Evolutionary conservation across 2,797 vertebrate species (phyloP).

Genomic region (Nothura maculosa): DNA sequence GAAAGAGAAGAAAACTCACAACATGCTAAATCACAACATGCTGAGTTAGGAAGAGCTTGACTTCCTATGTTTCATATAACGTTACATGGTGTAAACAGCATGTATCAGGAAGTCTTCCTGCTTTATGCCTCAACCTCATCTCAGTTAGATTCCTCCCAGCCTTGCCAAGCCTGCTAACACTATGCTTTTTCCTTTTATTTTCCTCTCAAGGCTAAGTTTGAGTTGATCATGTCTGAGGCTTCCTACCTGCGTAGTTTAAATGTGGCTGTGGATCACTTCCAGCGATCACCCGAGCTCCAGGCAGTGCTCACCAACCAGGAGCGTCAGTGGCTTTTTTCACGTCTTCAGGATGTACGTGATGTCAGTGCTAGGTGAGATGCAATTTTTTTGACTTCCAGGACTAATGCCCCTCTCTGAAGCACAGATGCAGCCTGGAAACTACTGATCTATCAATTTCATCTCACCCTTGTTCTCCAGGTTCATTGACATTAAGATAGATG

Average conservation of each 20-base stretch:
- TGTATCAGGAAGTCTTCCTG: neutral
- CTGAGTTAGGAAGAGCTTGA: too few relatives aligned
- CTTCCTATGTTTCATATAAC: too few relatives aligned
- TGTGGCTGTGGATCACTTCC: constrained; percentile 95
- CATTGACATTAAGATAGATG: neutral
- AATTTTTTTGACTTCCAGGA: neutral
- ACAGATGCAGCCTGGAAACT: neutral
- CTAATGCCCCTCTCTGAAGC: neutral
- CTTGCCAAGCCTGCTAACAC: rapidly evolving
- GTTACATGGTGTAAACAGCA: too few relatives aligned
- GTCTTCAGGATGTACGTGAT: constrained; percentile 90
- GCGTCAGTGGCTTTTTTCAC: constrained; percentile 96
- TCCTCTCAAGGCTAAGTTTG: constrained; percentile 91
- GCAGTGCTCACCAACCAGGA: constrained; percentile 88
- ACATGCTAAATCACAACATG: neutral
- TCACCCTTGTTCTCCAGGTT: rapidly evolving
- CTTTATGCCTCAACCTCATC: neutral
- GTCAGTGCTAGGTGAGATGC: constrained; percentile 89
- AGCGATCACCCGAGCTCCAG: constrained; percentile 86
- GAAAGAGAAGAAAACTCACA: neutral
- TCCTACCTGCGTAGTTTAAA: constrained; percentile 95
- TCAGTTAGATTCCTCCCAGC: neutral
- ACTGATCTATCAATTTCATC: neutral
- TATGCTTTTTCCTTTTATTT: neutral
- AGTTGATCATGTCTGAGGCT: constrained; percentile 94